Evolutionary conservation across 2,797 vertebrate genomes (phyloP).

Genomic region (Lithobates sylvaticus): DNA sequence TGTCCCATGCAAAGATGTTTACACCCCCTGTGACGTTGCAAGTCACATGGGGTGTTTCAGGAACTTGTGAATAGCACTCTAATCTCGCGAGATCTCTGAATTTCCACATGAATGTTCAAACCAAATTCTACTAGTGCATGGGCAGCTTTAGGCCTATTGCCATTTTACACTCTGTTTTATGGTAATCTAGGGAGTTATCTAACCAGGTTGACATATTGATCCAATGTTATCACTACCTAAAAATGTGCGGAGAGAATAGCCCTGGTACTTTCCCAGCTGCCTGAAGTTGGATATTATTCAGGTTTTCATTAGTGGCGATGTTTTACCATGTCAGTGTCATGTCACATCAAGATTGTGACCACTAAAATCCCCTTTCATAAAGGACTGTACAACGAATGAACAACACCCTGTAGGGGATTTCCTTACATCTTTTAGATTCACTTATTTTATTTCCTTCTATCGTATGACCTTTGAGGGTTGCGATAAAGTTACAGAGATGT

Average conservation of each 20-base stretch:
- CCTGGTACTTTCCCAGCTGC: conserved; percentile 1
- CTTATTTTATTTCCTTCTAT: neutral
- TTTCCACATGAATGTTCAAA: no score
- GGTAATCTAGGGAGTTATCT: no score
- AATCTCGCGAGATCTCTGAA: no score
- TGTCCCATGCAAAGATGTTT: no score
- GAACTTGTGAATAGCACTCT: no score
- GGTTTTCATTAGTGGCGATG: neutral
- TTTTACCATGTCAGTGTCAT: neutral
- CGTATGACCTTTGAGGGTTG: neutral
- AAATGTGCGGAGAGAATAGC: neutral
- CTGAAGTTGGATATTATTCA: neutral
- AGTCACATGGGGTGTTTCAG: no score
- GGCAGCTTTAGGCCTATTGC: no score
- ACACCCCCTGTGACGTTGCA: no score
- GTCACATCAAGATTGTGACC: neutral
- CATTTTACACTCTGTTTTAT: no score
- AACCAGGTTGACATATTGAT: neutral
- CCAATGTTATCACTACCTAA: neutral
- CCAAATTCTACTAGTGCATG: no score
- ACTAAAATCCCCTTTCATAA: conserved; percentile 17
- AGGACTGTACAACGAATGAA: neutral
- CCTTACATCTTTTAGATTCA: neutral
- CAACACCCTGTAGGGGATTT: neutral
- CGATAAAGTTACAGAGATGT: neutral